Percentiles rank a stretch among this genome's conserved stretches.
Evolutionary conservation across 2,797 vertebrate genomes (phyloP).

Genomic region (Hydrolagus colliei): DNA sequence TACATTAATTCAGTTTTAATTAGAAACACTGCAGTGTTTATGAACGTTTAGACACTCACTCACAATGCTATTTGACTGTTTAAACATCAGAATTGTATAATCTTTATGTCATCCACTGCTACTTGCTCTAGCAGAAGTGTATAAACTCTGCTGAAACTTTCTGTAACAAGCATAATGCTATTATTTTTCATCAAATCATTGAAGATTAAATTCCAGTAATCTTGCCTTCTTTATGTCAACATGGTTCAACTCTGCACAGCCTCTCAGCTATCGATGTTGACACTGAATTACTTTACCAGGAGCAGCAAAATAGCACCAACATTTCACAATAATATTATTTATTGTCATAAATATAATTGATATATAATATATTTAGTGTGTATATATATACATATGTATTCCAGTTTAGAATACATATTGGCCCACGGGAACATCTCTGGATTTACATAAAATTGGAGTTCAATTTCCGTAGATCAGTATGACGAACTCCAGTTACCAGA

Average conservation of each 20-base stretch:
- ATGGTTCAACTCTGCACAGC: too few species aligned
- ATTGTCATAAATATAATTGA: not conserved
- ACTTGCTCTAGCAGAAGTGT: not conserved
- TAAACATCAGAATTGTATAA: not conserved
- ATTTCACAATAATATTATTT: not conserved
- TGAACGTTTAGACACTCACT: not conserved
- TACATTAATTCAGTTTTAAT: conserved; percentile 10
- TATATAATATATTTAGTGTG: not conserved
- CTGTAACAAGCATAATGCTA: not conserved
- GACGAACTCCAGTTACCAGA: too few species aligned
- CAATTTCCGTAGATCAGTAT: too few species aligned
- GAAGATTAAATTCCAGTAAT: not conserved
- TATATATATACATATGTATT: too few species aligned
- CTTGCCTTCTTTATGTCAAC: not conserved
- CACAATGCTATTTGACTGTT: not conserved
- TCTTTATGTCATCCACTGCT: not conserved
- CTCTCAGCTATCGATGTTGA: not conserved
- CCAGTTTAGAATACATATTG: too few species aligned
- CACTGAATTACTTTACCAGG: too few species aligned
- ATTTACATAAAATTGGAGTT: too few species aligned
- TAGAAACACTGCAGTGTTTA: not conserved
- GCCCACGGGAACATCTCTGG: too few species aligned
- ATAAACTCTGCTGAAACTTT: not conserved
- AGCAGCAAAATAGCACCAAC: not conserved
- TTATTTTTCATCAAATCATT: not conserved